These are phyloP conservation scores for Spodoptera exigua DNA, from an alignment of 2,888 invertebrate species.

Conservation along the genomic window DNA sequence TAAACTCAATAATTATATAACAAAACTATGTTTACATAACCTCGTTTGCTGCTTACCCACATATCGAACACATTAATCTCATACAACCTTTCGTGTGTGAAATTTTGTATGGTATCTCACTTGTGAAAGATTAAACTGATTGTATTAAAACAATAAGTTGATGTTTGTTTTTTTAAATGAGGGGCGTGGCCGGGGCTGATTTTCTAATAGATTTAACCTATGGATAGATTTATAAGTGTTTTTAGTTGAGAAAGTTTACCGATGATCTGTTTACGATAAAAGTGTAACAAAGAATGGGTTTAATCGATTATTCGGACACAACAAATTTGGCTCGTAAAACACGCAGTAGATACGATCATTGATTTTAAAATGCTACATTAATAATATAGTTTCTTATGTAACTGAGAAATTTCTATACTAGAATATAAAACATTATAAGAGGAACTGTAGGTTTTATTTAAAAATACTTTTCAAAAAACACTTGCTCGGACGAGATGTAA, in stretches of 20 bases:
- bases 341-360: too few species aligned
- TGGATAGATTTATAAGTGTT: conserved; percentile 47
- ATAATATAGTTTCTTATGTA: too few species aligned
- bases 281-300: conserved; percentile 6
- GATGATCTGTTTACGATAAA: conserved; percentile 32
- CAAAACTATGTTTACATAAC: conserved; percentile 45
- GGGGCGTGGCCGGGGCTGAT: conserved; percentile 31
- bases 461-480: background rate
- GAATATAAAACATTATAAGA: background rate
- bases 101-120: conserved; percentile 45
- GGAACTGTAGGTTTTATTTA: too few species aligned
- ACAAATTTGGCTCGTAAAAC: too few species aligned
- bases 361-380: too few species aligned
- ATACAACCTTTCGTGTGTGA: conserved; percentile 54
- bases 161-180: conserved; percentile 37
- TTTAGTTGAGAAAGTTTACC: conserved; percentile 28
- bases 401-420: background rate
- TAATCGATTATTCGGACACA: background rate
- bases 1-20: conserved; percentile 49
- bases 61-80: conserved; percentile 55
- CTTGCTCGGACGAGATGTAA: background rate
- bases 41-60: conserved; percentile 29
- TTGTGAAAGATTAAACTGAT: conserved; percentile 39
- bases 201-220: conserved; percentile 39
- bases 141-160: conserved; percentile 38